A percentile compares a stretch with the other conserved stretches of the same genome.
Evolutionary conservation across 2,797 vertebrate species (phyloP).

Genomic region (Lutjanus argentimaculatus): DNA sequence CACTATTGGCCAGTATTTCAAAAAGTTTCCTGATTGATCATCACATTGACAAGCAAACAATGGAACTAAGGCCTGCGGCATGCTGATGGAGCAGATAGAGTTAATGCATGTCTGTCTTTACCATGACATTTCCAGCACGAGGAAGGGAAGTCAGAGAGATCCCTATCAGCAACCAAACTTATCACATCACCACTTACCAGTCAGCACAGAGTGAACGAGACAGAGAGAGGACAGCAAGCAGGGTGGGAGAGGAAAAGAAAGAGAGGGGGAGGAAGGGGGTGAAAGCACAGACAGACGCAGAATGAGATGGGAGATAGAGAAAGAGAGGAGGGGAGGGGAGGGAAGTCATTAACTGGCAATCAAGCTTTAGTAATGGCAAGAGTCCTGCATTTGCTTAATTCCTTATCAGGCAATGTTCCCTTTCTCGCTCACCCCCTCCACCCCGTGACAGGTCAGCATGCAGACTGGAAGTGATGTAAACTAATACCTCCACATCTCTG

Average conservation of each 20-base stretch:
- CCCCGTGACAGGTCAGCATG: slow-evolving; percentile 58
- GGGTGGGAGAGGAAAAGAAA: slow-evolving; percentile 4
- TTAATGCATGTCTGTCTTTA: slow-evolving; percentile 34
- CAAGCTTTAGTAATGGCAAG: slow-evolving; percentile 54
- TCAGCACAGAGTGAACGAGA: slow-evolving; percentile 14
- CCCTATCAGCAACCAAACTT: slow-evolving; percentile 37
- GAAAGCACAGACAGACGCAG: slow-evolving; percentile 7
- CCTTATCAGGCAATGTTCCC: slow-evolving; percentile 77
- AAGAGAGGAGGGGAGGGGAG: slow-evolving; percentile 2
- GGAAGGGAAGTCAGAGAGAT: slow-evolving; percentile 47
- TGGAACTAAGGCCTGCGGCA: slow-evolving; percentile 18
- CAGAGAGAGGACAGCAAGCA: not conserved
- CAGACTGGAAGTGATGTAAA: slow-evolving; percentile 71
- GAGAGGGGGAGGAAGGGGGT: not conserved
- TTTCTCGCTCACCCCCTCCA: slow-evolving; percentile 40
- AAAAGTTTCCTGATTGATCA: slow-evolving; percentile 37
- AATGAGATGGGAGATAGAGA: slow-evolving; percentile 36
- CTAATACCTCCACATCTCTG: slow-evolving; percentile 62
- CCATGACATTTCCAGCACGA: slow-evolving; percentile 47
- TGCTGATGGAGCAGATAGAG: slow-evolving; percentile 18
- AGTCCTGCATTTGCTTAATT: slow-evolving; percentile 64
- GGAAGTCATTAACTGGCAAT: slow-evolving; percentile 68
- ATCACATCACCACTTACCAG: slow-evolving; percentile 34
- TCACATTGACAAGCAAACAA: slow-evolving; percentile 34
- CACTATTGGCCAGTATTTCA: not conserved